phyloP scores from a whole-genome alignment of 2,797 vertebrate species.

The Oreonectes daqikongensis region DNA sequence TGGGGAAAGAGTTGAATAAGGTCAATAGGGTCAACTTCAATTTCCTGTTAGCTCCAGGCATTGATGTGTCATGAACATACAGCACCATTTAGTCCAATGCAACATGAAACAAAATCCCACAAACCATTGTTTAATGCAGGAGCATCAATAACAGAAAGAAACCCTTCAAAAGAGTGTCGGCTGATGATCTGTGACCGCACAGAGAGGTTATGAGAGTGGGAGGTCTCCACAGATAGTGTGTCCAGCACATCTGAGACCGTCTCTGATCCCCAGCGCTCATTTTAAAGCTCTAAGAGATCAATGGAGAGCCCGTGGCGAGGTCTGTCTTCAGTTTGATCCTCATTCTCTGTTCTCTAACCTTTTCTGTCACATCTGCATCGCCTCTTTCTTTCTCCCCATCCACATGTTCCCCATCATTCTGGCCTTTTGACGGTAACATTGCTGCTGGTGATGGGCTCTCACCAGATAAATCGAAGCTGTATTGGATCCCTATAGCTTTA shows the following conservation, averaged over 20 bases:
- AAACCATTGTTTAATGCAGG: background rate
- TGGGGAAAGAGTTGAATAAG: no score
- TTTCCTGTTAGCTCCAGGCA: conserved; percentile 8
- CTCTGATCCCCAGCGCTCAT: conserved; percentile 41
- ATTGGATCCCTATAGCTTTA: conserved; percentile 22
- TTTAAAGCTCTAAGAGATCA: conserved; percentile 42
- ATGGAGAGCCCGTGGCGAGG: conserved; percentile 21
- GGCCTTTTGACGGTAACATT: conserved; percentile 15
- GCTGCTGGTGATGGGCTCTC: conserved; percentile 31
- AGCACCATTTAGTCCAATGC: background rate
- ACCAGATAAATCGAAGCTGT: conserved; percentile 21
- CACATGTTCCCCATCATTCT: conserved; percentile 23
- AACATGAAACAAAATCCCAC: background rate
- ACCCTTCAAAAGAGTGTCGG: background rate
- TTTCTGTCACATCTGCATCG: conserved; percentile 24
- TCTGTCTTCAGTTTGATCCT: conserved; percentile 29
- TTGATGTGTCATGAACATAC: background rate
- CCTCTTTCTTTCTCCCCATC: conserved; percentile 7
- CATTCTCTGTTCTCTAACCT: conserved; percentile 25
- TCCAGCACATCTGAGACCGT: conserved; percentile 34
- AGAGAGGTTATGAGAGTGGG: background rate
- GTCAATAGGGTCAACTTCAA: conserved; percentile 7
- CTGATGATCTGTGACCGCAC: background rate
- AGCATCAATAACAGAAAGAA: background rate
- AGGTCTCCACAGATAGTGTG: conserved; percentile 7